Percentiles rank a stretch among this genome's conserved stretches.
Evolutionary conservation across 2,797 vertebrate genomes (phyloP).

Genomic region (Tolypeutes matacus): DNA sequence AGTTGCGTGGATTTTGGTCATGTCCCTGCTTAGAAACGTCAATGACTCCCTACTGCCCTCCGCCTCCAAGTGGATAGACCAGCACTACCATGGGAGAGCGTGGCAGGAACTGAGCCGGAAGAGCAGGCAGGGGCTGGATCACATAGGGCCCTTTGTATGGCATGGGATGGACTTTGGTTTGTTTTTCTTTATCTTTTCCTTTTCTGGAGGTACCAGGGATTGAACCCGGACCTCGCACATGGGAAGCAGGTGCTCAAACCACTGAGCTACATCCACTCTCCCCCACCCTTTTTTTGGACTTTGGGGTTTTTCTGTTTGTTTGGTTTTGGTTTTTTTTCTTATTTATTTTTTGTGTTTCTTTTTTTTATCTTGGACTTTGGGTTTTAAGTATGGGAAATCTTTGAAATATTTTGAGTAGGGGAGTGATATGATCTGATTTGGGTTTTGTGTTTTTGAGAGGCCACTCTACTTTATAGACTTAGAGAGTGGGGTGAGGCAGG

Average conservation of each 20-base stretch:
- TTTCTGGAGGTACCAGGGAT: too few relatives aligned
- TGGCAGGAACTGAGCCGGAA: not conserved
- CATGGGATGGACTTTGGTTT: not conserved
- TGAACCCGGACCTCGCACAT: too few relatives aligned
- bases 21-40: not conserved
- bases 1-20: not conserved
- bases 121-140: not conserved
- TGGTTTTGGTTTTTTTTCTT: too few relatives aligned
- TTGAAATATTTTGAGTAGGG: not conserved
- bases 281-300: too few relatives aligned
- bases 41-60: not conserved
- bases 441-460: not conserved
- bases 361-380: too few relatives aligned
- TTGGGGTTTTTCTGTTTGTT: too few relatives aligned
- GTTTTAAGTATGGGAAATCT: not conserved
- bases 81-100: fast-evolving
- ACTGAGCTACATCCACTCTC: too few relatives aligned
- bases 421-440: not conserved
- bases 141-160: not conserved
- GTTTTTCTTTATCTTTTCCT: too few relatives aligned
- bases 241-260: too few relatives aligned
- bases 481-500: not conserved
- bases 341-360: too few relatives aligned
- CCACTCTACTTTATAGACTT: not conserved
- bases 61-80: not conserved